Evolutionary conservation across 1,140 invertebrate genomes (phyloP).

Genomic region (Argopecten irradians): DNA sequence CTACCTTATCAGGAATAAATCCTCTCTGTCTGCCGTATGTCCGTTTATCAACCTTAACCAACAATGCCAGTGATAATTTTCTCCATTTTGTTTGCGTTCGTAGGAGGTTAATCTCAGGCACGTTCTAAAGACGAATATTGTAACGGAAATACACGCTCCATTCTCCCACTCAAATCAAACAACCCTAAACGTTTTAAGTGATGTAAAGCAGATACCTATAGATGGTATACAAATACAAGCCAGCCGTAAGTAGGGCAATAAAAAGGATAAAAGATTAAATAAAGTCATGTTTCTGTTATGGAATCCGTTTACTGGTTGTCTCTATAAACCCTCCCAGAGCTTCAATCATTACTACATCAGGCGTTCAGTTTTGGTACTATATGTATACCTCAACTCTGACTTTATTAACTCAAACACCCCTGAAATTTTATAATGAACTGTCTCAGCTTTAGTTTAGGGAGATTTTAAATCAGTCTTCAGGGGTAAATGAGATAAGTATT

Average conservation of each 20-base stretch:
- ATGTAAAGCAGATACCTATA: not conserved
- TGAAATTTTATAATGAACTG: too few species aligned
- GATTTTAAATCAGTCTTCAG: too few species aligned
- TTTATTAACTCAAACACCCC: too few species aligned
- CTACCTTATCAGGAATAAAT: not conserved
- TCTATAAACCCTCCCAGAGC: too few species aligned
- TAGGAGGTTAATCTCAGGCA: conserved; percentile 8
- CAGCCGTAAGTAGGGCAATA: not conserved
- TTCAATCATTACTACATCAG: too few species aligned
- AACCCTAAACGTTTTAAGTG: not conserved
- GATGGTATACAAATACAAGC: not conserved
- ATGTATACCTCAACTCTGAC: too few species aligned
- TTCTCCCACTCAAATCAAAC: conserved; percentile 8
- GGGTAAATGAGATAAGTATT: too few species aligned
- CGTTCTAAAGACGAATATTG: not conserved
- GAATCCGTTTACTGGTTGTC: not conserved
- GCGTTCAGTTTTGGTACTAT: too few species aligned
- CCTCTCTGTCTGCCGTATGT: not conserved
- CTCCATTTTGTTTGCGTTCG: conserved; percentile 8
- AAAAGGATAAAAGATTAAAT: not conserved
- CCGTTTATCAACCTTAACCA: not conserved
- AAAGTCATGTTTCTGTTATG: not conserved
- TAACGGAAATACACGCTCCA: not conserved
- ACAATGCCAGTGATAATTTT: not conserved
- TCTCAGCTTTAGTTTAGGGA: too few species aligned